Base-by-base conservation (phyloP, 2,797 vertebrate species). In the Lycodopsis pacificus region DNA sequence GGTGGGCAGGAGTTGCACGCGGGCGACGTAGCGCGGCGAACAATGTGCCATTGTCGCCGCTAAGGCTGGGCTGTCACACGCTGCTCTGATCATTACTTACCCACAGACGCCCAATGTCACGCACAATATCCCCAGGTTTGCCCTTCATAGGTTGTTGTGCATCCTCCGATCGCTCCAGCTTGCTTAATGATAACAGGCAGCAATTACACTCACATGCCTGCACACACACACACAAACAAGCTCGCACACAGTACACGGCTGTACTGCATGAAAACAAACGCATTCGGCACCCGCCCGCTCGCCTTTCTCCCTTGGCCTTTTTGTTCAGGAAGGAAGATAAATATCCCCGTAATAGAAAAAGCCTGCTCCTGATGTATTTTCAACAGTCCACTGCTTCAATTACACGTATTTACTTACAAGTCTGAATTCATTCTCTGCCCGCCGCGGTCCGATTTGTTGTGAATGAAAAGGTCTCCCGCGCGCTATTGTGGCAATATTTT, bases 381-480 rank as follows among this genome's bases (percentile, higher is more conserved):
- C 92, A 93, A 91, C 93, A 94, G 92, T 93, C 91, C 92, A 86
- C 90, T 91, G 94, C 93, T 92, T 92, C 90, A 92, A 89, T 94
- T 94, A 92, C 91, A 93, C 79, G 88, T 94, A 94, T 95, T 95
- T 94, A 94, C 93, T 93, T 91, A 94, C 92, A 92, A 91, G 91
- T 93, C 87, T 83, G 90, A 87, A 94, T 94, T 93, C 91, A 93
- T 95, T 91, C 90, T 88, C 91, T 89, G 82, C 84, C 90, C 40
- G 73, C 83, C 67, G 87, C 90, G 71, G 92, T 91, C 89, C 72
- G 83, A 92, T 92, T 93, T 92, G 89, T 93, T 94, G 89, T 74
- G 90, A 93, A 92, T 91, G 88, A 91, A 91, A 93, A 91, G 91
- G 88, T 93, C 86, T 84, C 71, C 19, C 65, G 64, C 36, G 64